Percentiles rank a stretch among this genome's conserved stretches.
Conservation (phyloP, 2,888 invertebrate genomes). For the Acanthacorydalis orientalis region DNA sequence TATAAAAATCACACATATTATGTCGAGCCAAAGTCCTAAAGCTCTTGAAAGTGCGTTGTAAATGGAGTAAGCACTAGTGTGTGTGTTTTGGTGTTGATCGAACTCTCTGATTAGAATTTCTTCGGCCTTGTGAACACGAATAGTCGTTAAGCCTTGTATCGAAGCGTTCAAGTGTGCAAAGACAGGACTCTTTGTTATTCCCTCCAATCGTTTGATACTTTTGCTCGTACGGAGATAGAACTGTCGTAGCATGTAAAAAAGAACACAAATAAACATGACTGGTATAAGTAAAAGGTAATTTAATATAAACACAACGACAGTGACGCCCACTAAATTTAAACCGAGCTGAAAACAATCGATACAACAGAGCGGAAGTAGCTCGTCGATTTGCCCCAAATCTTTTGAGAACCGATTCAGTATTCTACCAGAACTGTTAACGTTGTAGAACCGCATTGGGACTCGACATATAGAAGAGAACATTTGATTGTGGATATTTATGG, state of each 20-base stretch:
- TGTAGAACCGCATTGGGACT: conserved; percentile 59
- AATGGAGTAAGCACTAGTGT: conserved; percentile 56
- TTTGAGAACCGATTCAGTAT: conserved; percentile 57
- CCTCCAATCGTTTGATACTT: conserved; percentile 55
- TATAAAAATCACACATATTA: conserved; percentile 49
- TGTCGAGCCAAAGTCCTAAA: conserved; percentile 57
- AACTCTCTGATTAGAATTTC: conserved; percentile 37
- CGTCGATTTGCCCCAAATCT: conserved; percentile 42
- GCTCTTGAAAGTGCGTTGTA: conserved; percentile 51
- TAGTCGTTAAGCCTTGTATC: conserved; percentile 54
- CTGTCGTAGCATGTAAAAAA: conserved; percentile 44
- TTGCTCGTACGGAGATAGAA: conserved; percentile 59
- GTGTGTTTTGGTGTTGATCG: conserved; percentile 37
- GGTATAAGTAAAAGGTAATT: conserved; percentile 51
- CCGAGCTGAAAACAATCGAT: conserved; percentile 37
- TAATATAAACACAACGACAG: conserved; percentile 52
- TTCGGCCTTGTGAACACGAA: conserved; percentile 47
- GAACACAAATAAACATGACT: conserved; percentile 40
- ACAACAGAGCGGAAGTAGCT: conserved; percentile 29
- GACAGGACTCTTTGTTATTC: conserved; percentile 55
- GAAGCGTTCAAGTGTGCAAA: conserved; percentile 56
- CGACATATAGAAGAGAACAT: conserved; percentile 56
- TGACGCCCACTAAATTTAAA: conserved; percentile 57
- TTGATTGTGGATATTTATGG: conserved; percentile 44
- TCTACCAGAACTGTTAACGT: conserved; percentile 51